Evolutionary conservation across 2,888 invertebrate genomes (phyloP), one percentile per base, ranked within the genome.

Genomic region (Lordiphosa andalusiaca): DNA sequence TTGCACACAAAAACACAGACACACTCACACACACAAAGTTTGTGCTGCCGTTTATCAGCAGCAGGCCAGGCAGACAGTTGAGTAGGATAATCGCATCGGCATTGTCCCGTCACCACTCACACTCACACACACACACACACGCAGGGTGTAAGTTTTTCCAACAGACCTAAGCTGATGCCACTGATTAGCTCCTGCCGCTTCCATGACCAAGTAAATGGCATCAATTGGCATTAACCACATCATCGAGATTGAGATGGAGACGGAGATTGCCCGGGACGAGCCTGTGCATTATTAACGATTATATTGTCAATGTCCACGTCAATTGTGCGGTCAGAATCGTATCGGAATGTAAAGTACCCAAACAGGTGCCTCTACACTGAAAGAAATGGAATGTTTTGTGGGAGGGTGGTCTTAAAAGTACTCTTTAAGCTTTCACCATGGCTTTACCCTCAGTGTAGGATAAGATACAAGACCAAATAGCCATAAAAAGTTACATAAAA

Each of bases 41-140:
- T 61, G 56, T 37, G 42, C 62, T 19, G 40, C 30, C 60, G 67
- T 52, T 80, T 80, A 80, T 80, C 83, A 69, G 69, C 38, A 55
- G 46, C 60, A 53, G 66, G 39, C 67, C 38, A 37, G 33, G 13
- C 33, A 47, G 37, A 36, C 42, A 52, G 49, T 55, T 68, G 48
- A 55, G 46, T 53, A 58, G 66, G 68, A 71, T 77, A 62, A 67
- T 68, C 58, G 58, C 40, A 47, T 44, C 33, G 39, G 46, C 50
- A 54, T 58, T 53, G 51, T 52, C 13, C 53, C 36, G 54, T 25
- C 55, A 36, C 12, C 30, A 23, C 42, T 37, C n/a, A 42, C 41
- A 13, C 41, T n/a, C 30, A 9, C 30, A 30, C 30, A 33, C 12
- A 41, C 16, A 9, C 5, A 10, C 42, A 30, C 39, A 21, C 19